phyloP scores from a whole-genome alignment of 2,888 invertebrate genomes.

The Rhorus exstirpatorius region DNA sequence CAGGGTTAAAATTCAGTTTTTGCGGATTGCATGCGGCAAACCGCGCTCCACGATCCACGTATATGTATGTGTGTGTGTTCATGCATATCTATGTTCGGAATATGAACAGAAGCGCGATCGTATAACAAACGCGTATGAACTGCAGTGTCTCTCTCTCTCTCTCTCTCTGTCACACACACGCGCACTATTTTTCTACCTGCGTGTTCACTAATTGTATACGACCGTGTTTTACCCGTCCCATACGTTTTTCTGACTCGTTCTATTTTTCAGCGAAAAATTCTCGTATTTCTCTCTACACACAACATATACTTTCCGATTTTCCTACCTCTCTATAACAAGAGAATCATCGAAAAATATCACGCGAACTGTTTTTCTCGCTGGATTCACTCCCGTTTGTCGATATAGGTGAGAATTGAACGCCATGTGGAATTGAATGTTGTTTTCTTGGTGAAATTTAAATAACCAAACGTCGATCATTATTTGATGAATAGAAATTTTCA shows the following conservation, averaged over 20 bases:
- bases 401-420: no score
- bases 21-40: constrained; percentile 54
- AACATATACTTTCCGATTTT: not conserved
- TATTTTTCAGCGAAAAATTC: constrained; percentile 38
- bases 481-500: no score
- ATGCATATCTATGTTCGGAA: not conserved
- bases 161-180: not conserved
- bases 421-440: no score
- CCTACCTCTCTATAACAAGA: not conserved
- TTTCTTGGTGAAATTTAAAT: no score
- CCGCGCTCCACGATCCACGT: constrained; percentile 12
- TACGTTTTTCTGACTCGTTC: constrained; percentile 28
- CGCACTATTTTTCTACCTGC: not conserved
- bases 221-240: constrained; percentile 32
- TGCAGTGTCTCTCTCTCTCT: constrained; percentile 11
- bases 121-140: constrained; percentile 33
- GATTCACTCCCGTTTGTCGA: constrained; percentile 7
- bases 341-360: constrained; percentile 16
- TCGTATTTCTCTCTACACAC: constrained; percentile 10
- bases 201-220: constrained; percentile 53
- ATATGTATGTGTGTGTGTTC: not conserved
- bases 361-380: not conserved
- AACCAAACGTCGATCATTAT: no score
- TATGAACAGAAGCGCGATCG: not conserved
- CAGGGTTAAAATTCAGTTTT: constrained; percentile 62